A percentile compares a stretch with the other conserved stretches of the same genome.
Conservation (phyloP, 2,888 invertebrate species). For the Tolmerus cingulatus region DNA sequence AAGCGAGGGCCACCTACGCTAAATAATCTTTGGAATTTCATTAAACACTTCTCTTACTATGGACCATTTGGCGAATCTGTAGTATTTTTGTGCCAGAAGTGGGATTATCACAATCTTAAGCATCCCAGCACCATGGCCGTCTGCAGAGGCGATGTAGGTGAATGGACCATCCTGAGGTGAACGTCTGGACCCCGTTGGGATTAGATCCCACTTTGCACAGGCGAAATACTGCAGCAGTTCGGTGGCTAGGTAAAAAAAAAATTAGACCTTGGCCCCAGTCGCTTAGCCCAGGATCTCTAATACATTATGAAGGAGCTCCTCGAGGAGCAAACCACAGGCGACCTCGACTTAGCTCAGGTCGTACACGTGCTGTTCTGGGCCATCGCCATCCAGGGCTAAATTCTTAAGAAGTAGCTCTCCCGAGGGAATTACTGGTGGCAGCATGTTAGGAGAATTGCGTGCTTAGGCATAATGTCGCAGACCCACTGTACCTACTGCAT, state of each 20-base stretch:
- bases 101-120: not conserved
- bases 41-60: not conserved
- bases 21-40: conserved; percentile 27
- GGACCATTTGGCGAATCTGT: not conserved
- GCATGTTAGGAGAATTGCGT: not conserved
- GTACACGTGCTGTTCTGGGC: not conserved
- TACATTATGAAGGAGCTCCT: not conserved
- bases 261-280: not conserved
- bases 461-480: not conserved
- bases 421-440: not conserved
- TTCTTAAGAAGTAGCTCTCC: not conserved
- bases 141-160: not conserved
- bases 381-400: not conserved
- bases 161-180: not conserved
- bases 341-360: not conserved
- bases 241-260: not conserved
- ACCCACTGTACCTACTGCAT: not conserved
- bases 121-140: not conserved
- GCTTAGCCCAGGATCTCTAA: not conserved
- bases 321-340: not conserved
- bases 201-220: not conserved
- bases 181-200: not conserved
- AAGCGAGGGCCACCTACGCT: not conserved
- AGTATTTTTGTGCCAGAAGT: not conserved
- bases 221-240: not conserved